Evolutionary conservation across 2,113 vertebrate genomes (phyloP).

Genomic region (Psilopogon haemacephalus): DNA sequence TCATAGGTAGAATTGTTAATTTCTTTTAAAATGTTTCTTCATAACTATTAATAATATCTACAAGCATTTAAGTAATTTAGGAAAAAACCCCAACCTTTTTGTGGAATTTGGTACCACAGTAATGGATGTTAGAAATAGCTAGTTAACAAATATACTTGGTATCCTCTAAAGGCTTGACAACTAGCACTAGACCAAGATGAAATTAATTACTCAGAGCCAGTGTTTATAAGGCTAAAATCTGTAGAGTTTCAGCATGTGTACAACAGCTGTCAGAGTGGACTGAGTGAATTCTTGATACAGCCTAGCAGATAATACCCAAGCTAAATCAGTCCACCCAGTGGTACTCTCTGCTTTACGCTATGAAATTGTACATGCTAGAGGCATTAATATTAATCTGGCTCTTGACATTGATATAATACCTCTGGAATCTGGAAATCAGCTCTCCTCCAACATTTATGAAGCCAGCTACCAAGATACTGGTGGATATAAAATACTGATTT

Average conservation of each 20-base stretch:
- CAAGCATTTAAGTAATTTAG: neutral
- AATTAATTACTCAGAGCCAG: neutral
- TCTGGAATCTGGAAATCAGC: neutral
- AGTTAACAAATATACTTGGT: neutral
- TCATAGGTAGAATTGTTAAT: neutral
- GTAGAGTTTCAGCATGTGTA: neutral
- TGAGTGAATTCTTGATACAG: neutral
- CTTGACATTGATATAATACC: neutral
- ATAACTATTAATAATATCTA: neutral
- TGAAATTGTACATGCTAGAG: neutral
- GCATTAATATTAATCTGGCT: constrained; percentile 2
- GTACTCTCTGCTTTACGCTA: neutral
- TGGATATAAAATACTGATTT: neutral
- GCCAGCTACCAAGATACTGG: neutral
- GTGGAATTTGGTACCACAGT: neutral
- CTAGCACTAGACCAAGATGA: neutral
- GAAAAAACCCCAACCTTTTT: neutral
- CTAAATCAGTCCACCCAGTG: neutral
- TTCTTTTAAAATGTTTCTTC: neutral
- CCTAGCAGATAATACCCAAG: neutral
- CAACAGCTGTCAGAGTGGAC: neutral
- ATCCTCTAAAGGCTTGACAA: neutral
- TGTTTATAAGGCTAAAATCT: neutral
- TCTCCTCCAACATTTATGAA: neutral
- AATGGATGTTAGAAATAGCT: neutral